These are phyloP conservation scores for Misgurnus mizolepis DNA, from an alignment of 2,113 vertebrate genomes.

Conservation along the genomic window DNA sequence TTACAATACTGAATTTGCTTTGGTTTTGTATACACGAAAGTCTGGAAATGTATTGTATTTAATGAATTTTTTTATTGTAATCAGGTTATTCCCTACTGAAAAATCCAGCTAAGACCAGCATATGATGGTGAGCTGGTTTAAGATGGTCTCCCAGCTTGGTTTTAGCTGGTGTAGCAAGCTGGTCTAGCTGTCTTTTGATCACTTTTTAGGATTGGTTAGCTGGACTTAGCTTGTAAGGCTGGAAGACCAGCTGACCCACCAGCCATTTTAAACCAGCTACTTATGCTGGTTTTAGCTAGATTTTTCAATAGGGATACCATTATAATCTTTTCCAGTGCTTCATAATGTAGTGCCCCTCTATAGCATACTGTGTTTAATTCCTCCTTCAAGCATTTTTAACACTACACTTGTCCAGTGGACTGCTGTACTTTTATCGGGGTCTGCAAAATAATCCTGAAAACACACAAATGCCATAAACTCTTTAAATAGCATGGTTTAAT, in stretches of 20 bases:
- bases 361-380: background rate
- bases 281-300: too few relatives aligned
- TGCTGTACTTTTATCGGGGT: conserved; percentile 5
- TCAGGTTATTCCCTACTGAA: too few relatives aligned
- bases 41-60: conserved; percentile 25
- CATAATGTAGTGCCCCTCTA: background rate
- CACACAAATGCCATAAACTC: background rate
- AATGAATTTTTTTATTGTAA: conserved; percentile 6
- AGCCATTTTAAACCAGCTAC: too few relatives aligned
- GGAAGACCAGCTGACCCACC: too few relatives aligned
- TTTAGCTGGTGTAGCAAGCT: too few relatives aligned
- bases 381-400: conserved; percentile 3
- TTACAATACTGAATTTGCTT: background rate
- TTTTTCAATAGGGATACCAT: too few relatives aligned
- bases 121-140: too few relatives aligned
- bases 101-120: too few relatives aligned
- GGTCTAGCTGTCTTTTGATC: too few relatives aligned
- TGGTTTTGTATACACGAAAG: background rate
- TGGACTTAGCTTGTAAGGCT: too few relatives aligned
- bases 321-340: background rate
- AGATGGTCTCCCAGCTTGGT: too few relatives aligned
- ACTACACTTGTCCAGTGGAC: conserved; percentile 24
- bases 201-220: too few relatives aligned
- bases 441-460: background rate
- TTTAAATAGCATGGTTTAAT: conserved; percentile 15